phyloP scores from a whole-genome alignment of 2,888 invertebrate genomes.

The Philaethria dido region DNA sequence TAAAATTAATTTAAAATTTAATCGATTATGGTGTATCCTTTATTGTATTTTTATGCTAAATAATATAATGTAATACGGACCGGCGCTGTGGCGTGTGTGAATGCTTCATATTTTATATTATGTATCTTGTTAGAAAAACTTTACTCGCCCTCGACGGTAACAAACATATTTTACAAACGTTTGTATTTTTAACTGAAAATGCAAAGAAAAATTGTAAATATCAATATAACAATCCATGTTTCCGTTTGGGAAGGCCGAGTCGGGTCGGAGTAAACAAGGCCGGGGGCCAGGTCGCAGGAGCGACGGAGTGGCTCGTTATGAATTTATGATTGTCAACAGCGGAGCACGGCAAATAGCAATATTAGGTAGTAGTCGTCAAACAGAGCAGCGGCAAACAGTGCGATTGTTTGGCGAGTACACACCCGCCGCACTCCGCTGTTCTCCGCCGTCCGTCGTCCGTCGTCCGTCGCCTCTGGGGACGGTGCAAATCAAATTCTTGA shows the following conservation, averaged over 20 bases:
- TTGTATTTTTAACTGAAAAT: not conserved
- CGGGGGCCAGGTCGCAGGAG: conserved; percentile 27
- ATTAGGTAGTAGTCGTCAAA: conserved; percentile 46
- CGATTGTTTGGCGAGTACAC: conserved; percentile 45
- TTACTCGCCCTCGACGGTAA: not conserved
- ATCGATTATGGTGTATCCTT: conserved; percentile 22
- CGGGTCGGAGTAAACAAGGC: conserved; percentile 8
- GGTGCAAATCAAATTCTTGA: conserved; percentile 48
- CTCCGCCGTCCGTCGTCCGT: conserved; percentile 30
- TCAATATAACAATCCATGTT: conserved; percentile 15
- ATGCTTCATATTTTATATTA: not conserved
- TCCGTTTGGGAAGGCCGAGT: not conserved
- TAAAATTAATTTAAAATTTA: conserved; percentile 37
- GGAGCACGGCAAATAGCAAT: conserved; percentile 45
- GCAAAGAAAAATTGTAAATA: not conserved
- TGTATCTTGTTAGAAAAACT: not conserved
- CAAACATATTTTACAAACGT: not conserved
- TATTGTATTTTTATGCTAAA: conserved; percentile 15
- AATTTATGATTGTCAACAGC: conserved; percentile 49
- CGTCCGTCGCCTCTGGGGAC: conserved; percentile 37
- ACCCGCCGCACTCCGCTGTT: conserved; percentile 27
- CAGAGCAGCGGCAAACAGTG: conserved; percentile 46
- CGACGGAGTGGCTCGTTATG: conserved; percentile 43
- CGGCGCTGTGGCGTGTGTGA: not conserved
- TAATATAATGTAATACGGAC: not conserved